Percentiles rank a stretch among this genome's conserved stretches.
These are phyloP conservation scores for Brachionus asplanchnoidis DNA, from an alignment of 1,140 invertebrate genomes.

Conservation along the genomic window DNA sequence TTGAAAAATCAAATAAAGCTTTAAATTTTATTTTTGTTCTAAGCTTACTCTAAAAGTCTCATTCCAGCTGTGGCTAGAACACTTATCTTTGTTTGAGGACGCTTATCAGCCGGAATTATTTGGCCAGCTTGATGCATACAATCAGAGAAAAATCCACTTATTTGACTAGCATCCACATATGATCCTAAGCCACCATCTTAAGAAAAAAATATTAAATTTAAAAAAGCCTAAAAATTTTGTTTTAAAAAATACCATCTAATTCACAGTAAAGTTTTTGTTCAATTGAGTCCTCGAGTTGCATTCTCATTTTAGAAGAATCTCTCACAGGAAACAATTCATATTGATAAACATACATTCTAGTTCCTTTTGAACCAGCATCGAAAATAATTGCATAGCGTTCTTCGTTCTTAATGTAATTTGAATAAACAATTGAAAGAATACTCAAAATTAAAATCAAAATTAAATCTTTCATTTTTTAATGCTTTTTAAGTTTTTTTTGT, in stretches of 20 bases:
- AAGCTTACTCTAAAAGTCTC: slow-evolving; percentile 52
- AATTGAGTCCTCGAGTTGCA: not conserved
- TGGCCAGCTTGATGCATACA: slow-evolving; percentile 47
- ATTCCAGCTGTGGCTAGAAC: slow-evolving; percentile 57
- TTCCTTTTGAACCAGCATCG: slow-evolving; percentile 37
- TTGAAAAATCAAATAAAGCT: not conserved
- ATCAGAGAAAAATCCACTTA: slow-evolving; percentile 43
- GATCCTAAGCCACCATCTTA: slow-evolving; percentile 46
- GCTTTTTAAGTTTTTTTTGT: too few relatives aligned
- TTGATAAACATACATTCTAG: slow-evolving; percentile 30
- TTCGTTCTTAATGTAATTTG: not conserved
- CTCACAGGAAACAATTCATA: not conserved
- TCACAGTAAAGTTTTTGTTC: slow-evolving; percentile 10
- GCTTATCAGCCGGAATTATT: slow-evolving; percentile 45
- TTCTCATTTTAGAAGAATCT: not conserved
- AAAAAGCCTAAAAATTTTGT: not conserved
- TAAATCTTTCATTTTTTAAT: not conserved
- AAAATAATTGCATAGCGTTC: not conserved
- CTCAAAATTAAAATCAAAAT: not conserved
- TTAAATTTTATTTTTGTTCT: too few relatives aligned
- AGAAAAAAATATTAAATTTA: not conserved
- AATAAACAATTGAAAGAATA: not conserved
- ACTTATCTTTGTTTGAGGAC: slow-evolving; percentile 47
- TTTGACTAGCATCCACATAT: slow-evolving; percentile 42
- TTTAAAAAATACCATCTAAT: not conserved